phyloP scores from a whole-genome alignment of 2,113 vertebrate species.

The Elaphurus davidianus region DNA sequence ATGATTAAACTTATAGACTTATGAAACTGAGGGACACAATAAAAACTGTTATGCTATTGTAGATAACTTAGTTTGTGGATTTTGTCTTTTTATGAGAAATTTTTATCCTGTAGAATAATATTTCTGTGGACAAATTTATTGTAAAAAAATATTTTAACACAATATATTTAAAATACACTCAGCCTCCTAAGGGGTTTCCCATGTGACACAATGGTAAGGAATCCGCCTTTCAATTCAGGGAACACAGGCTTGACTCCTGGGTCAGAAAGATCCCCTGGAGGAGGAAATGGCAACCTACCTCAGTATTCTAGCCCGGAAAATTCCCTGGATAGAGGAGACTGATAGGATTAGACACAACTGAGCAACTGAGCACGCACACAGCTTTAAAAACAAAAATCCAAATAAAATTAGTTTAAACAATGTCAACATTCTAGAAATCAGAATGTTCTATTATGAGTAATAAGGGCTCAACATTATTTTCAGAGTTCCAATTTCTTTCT shows the following conservation, averaged over 20 bases:
- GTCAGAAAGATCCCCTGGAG: neutral
- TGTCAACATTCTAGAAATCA: neutral
- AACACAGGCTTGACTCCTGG: neutral
- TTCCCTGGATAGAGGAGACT: neutral
- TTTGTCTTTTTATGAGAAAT: neutral
- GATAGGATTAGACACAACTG: neutral
- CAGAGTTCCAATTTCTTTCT: neutral
- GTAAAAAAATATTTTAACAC: neutral
- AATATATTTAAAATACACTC: neutral
- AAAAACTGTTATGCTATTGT: neutral
- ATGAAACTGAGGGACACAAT: neutral
- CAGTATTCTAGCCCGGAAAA: rapidly evolving
- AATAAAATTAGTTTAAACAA: neutral
- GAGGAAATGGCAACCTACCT: neutral
- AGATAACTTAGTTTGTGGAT: neutral
- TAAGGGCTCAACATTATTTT: neutral
- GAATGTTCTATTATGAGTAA: neutral
- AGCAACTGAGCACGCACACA: rapidly evolving
- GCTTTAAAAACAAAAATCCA: neutral
- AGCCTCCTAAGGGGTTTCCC: neutral
- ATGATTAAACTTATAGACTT: neutral
- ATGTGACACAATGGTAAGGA: neutral
- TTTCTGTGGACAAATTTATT: neutral
- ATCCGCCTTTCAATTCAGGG: neutral
- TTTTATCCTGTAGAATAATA: neutral